phyloP scores from a whole-genome alignment of 2,113 vertebrate genomes.

The Phylloscopus whistleri region DNA sequence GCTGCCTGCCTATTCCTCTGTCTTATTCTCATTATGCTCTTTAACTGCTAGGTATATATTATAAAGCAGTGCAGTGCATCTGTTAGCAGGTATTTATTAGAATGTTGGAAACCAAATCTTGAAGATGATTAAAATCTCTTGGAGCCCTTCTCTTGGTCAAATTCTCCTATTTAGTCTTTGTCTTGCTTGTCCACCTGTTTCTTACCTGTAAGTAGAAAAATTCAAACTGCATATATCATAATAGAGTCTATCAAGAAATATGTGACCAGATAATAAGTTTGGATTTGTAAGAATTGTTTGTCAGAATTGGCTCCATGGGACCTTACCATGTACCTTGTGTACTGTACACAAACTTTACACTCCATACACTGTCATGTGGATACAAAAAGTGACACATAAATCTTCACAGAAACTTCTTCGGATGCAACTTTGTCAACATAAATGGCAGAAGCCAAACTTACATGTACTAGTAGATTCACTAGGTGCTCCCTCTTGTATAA shows the following conservation, averaged over 20 bases:
- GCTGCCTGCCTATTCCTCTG: background rate
- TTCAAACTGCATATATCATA: background rate
- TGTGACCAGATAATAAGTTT: fast-evolving
- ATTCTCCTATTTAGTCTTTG: background rate
- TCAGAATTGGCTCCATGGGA: background rate
- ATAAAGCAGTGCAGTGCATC: background rate
- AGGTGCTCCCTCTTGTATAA: background rate
- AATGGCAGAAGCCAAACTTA: background rate
- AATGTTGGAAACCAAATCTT: background rate
- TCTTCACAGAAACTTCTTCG: background rate
- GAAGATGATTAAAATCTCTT: background rate
- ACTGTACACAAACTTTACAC: background rate
- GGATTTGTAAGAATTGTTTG: background rate
- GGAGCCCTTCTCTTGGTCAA: background rate
- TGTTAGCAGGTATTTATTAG: background rate
- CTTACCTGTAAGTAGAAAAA: background rate
- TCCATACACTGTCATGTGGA: background rate
- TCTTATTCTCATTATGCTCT: background rate
- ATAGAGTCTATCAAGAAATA: background rate
- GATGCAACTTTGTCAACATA: background rate
- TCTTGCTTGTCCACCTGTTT: background rate
- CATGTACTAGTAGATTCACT: background rate
- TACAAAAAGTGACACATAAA: background rate
- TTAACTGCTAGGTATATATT: background rate
- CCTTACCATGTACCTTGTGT: background rate